Conservation (phyloP, 2,888 invertebrate genomes). For the Drosophila recens region DNA sequence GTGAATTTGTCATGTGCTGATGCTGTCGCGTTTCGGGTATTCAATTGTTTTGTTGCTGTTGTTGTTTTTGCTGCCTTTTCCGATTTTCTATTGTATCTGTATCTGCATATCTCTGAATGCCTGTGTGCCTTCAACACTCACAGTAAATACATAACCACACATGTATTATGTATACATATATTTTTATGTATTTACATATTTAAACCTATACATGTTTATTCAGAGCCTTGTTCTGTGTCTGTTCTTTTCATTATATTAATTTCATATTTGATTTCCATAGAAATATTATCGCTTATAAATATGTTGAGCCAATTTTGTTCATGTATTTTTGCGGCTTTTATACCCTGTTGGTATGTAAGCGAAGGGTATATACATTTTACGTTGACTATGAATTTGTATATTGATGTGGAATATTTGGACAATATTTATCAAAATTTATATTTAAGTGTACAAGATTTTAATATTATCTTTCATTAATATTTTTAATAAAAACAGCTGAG, state of each 20-base stretch:
- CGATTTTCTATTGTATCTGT: constrained; percentile 21
- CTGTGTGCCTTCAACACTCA: constrained; percentile 26
- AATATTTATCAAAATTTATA: background rate
- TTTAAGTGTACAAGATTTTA: background rate
- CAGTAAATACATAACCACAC: constrained; percentile 16
- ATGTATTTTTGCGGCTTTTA: constrained; percentile 45
- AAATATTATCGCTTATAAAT: constrained; percentile 36
- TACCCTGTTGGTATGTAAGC: background rate
- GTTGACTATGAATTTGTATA: background rate
- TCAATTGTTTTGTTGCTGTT: constrained; percentile 43
- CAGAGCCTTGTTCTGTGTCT: constrained; percentile 41
- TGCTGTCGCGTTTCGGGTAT: constrained; percentile 28
- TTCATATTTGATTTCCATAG: constrained; percentile 30
- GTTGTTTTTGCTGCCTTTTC: constrained; percentile 30
- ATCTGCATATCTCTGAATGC: constrained; percentile 17
- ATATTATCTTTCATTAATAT: too few relatives aligned
- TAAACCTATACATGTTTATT: constrained; percentile 10
- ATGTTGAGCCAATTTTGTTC: constrained; percentile 46
- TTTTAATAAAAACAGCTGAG: background rate
- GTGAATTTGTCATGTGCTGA: constrained; percentile 80
- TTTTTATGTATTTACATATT: constrained; percentile 15
- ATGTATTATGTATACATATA: constrained; percentile 14
- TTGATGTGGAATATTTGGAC: background rate
- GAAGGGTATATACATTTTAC: background rate
- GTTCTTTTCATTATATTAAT: constrained; percentile 48